Conservation (phyloP, 2,888 invertebrate genomes). For the Troides oblongomaculatus region DNA sequence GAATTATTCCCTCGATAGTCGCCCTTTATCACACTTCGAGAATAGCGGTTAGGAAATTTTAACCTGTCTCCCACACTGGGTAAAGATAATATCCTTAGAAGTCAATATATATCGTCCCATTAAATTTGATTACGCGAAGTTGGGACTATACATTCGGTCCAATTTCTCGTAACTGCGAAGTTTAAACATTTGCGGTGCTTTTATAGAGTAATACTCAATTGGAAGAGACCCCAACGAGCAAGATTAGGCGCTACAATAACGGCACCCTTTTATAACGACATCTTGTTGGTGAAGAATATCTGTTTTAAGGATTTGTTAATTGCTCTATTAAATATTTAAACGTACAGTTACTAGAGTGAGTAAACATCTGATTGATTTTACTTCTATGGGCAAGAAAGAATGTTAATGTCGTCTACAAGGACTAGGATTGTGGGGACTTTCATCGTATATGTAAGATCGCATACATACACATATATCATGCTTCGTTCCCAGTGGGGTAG, state of each 20-base stretch:
- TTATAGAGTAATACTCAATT: conserved; percentile 9
- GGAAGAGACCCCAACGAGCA: conserved; percentile 4
- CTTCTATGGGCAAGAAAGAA: too few relatives aligned
- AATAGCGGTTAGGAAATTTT: too few relatives aligned
- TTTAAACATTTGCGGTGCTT: conserved; percentile 10
- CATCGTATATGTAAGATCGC: too few relatives aligned
- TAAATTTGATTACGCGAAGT: neutral
- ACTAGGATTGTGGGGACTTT: too few relatives aligned
- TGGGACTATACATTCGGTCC: conserved; percentile 2
- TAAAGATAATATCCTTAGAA: neutral
- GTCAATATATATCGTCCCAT: conserved; percentile 1
- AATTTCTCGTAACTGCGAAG: conserved; percentile 3
- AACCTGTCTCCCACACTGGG: too few relatives aligned
- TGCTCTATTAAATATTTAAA: conserved; percentile 4
- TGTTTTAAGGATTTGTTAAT: conserved; percentile 4
- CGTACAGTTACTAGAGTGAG: neutral
- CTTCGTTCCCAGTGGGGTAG: too few relatives aligned
- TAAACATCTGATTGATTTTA: neutral
- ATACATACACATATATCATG: too few relatives aligned
- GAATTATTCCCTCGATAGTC: too few relatives aligned
- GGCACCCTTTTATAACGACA: conserved; percentile 2
- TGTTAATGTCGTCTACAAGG: too few relatives aligned
- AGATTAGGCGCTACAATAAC: conserved; percentile 12
- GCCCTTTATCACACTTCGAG: too few relatives aligned
- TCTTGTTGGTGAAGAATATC: neutral